Evolutionary conservation across 2,113 vertebrate species (phyloP), one percentile per base, ranked within the genome.

Genomic region (Pionites leucogaster): DNA sequence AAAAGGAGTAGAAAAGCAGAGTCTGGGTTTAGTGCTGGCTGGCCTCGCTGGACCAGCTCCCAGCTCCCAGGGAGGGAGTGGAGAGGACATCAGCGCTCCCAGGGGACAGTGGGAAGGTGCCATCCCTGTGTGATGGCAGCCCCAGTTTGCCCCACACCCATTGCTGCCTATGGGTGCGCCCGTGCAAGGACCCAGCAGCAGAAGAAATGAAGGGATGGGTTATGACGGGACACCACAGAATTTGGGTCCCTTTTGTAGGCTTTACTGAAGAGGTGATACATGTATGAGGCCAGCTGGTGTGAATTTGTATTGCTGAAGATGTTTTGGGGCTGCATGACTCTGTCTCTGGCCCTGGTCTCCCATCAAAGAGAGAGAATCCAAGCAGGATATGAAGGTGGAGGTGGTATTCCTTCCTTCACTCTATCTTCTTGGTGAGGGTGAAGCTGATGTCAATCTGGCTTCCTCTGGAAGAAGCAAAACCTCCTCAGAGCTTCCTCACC

Each of bases 151-250:
- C 28, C 4, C 3, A 59, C 12, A n/a, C 27, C 24, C 39, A 67
- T 25, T 6, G 2, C 28, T 85, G 52, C 11, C 57, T 33, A 0
- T 1, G 0, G 0, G 0, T 1, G 5, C 60, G 8, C n/a, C 33
- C 44, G 27, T 47, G 60, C 16, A 17, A 7, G 37, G 68, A 70
- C 24, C 7, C 28, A 44, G 18, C 0, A 1, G 37, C 70, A 60
- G 57, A 9, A 75, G 63, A 74, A 85, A 87, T 17, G 35, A 18
- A 47, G 37, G 47, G 39, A 71, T 39, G 28, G 41, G n/a, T 83
- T 69, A 70, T 39, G 23, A 82, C 28, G 22, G 57, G 42, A 79
- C 6, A 82, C 15, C 17, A 89, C 31, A n/a, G 42, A 37, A 63
- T 70, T 4, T 76, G 31, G 33, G 11, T 75, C 44, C n/a, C 18